Base-by-base conservation (phyloP, 92 coral and sea anemone genomes). In the Epizoanthus rinbou region DNA sequence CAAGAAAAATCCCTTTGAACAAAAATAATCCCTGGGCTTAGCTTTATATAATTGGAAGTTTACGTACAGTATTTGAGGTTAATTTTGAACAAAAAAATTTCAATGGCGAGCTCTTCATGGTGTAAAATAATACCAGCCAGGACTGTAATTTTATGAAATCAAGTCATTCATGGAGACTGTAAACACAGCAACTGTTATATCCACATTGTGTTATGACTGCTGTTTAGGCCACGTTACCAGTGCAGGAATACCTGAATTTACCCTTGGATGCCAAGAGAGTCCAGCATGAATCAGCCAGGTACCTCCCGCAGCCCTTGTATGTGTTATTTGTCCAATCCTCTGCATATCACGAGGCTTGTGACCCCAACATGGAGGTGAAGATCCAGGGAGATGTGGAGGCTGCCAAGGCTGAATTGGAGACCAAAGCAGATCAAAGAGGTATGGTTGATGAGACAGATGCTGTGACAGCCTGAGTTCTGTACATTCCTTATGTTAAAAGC, bases 271-370 rank as follows among this genome's bases (percentile, higher is more conserved):
- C 87, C 41, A 89, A 90, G 57, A 89, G 93, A 64, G 78, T 85
- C 5, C 99, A 97, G 91, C 90, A 97, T 75, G 93, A 97, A 76
- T 92, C 98, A 22, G 99, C 99, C 10, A 91, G 86, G 69, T 97
- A 86, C 71, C 91, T 97, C 23, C 95, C 99, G 8, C 89, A 85
- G 45, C 90, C 99, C 8, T 91, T 97, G 57, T 97, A 97, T 78
- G 92, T 97, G 53, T 66, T 97, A 82, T 94, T 80, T 85, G 95
- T 94, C 43, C 99, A 97, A 66, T 88, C 99, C 56, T 84, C 90
- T 60, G 99, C 99, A 6, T 97, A 94, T 69, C 91, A 79, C 15
- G 99, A 97, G 76, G 98, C 99, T 3, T 97, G 97, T 80, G 99
- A 97, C 81, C 84, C 85, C 53, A 79, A 88, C 41, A 74, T 97